Conservation (phyloP, 2,797 vertebrate genomes). For the Huso huso region DNA sequence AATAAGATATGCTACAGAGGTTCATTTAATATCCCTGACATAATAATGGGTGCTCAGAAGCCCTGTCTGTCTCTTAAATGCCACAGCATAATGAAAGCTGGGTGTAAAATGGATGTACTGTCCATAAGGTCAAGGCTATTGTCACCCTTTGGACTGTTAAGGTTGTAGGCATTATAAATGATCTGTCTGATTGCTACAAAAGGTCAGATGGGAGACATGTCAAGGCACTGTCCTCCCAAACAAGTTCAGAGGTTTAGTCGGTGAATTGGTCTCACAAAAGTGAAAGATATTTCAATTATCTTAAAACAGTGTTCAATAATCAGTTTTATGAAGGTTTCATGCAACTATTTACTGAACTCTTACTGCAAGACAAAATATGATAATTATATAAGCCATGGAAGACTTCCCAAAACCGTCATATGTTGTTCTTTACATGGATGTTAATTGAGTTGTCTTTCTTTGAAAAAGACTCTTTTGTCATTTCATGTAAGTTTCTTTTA, state of each 20-base stretch:
- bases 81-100: conserved; percentile 4
- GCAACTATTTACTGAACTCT: neutral
- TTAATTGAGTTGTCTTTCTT: too few species aligned
- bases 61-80: conserved; percentile 4
- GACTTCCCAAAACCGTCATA: too few species aligned
- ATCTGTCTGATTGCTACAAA: conserved; percentile 10
- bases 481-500: too few species aligned
- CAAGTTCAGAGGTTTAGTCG: neutral
- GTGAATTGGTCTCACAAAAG: neutral
- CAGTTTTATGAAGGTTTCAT: neutral
- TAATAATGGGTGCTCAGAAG: neutral
- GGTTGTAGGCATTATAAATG: neutral
- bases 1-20: conserved; percentile 12
- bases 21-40: conserved; percentile 1
- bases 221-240: neutral
- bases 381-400: too few species aligned
- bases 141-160: conserved; percentile 11
- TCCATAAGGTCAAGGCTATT: conserved; percentile 1
- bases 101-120: neutral
- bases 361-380: too few species aligned
- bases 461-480: too few species aligned
- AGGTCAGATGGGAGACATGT: neutral
- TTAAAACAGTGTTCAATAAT: neutral
- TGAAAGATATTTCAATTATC: neutral
- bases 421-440: too few species aligned